Evolutionary conservation across 2,797 vertebrate species (phyloP), one percentile per base, ranked within the genome.

Genomic region (Smutsia temminckii): DNA sequence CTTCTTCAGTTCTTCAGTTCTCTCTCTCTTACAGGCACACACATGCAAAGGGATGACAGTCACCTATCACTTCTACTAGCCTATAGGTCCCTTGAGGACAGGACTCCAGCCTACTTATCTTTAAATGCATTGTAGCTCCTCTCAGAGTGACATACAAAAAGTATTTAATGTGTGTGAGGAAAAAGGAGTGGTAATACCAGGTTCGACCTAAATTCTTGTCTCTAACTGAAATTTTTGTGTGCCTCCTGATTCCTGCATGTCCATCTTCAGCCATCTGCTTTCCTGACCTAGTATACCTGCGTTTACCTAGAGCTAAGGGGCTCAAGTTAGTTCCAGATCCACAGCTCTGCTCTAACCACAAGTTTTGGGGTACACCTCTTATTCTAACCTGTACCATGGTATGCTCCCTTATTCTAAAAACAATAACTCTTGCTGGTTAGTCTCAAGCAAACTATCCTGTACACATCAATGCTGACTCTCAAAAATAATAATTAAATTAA

Each of bases 401-500:
- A 87, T 78, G 40, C 23, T 63, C 66, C 32, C 37, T 88, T 71
- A 63, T 32, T 17, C 16, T 71, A 40, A 17, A 3, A 74, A 78
- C 53, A 75, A 57, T 87, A 71, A n/a, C 29, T 32, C 57, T 34
- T n/a, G 84, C 53, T 49, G 25, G 27, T 72, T 49, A 42, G 34
- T 42, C 14, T 46, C 75, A 78, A 49, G 49, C 40, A 69, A 94
- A 86, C 14, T 29, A 75, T 71, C n/a, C 42, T 46, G 23, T 46
- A 53, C 85, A 77, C 5, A 34, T 66, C 55, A 59, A 84, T 21
- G 51, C 16, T 25, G 32, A 64, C 59, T 61, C 66, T 90, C 63
- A 81, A 91, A 86, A 96, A 59, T 37, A 88, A 55, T 59, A 85
- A 81, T 42, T 53, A 71, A 69, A 84, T 53, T 68, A 74, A 83